These are phyloP conservation scores for Yponomeuta plumbellus DNA, from an alignment of 2,888 invertebrate genomes.

Conservation along the genomic window DNA sequence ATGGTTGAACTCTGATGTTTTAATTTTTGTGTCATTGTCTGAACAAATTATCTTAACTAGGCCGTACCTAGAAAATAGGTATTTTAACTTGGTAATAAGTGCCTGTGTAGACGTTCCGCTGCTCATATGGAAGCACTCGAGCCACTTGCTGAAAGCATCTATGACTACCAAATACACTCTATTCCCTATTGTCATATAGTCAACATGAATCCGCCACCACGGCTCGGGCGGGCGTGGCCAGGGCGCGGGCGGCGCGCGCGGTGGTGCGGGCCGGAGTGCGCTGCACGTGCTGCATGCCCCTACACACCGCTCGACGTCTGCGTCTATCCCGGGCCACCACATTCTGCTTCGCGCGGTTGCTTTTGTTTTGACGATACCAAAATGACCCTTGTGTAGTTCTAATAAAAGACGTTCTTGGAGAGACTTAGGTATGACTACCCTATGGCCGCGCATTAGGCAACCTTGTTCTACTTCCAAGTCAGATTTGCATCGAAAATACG, in stretches of 20 bases:
- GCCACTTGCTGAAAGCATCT: slow-evolving; percentile 18
- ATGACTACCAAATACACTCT: slow-evolving; percentile 8
- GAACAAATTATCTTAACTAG: slow-evolving; percentile 12
- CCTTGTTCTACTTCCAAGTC: slow-evolving; percentile 16
- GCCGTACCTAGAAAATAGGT: too few relatives aligned
- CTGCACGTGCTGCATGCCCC: too few relatives aligned
- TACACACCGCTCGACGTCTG: too few relatives aligned
- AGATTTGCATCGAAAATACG: slow-evolving; percentile 18
- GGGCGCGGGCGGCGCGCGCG: slow-evolving; percentile 16
- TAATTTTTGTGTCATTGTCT: slow-evolving; percentile 14
- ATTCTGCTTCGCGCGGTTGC: slow-evolving; percentile 14
- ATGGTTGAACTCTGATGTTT: neutral
- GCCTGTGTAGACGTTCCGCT: too few relatives aligned
- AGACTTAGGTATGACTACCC: slow-evolving; percentile 13
- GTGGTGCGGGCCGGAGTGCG: slow-evolving; percentile 5
- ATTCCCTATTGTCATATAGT: slow-evolving; percentile 17
- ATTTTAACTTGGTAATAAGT: too few relatives aligned
- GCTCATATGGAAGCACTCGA: slow-evolving; percentile 19
- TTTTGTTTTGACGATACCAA: slow-evolving; percentile 20
- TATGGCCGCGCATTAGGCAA: slow-evolving; percentile 15
- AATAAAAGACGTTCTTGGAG: slow-evolving; percentile 2
- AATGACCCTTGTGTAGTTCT: slow-evolving; percentile 15
- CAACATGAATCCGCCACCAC: slow-evolving; percentile 17
- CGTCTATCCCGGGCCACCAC: slow-evolving; percentile 16
- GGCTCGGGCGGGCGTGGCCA: slow-evolving; percentile 8